Percentiles rank a stretch among this genome's conserved stretches.
These are phyloP conservation scores for Chroicocephalus ridibundus DNA, from an alignment of 2,113 vertebrate genomes.

Conservation along the genomic window DNA sequence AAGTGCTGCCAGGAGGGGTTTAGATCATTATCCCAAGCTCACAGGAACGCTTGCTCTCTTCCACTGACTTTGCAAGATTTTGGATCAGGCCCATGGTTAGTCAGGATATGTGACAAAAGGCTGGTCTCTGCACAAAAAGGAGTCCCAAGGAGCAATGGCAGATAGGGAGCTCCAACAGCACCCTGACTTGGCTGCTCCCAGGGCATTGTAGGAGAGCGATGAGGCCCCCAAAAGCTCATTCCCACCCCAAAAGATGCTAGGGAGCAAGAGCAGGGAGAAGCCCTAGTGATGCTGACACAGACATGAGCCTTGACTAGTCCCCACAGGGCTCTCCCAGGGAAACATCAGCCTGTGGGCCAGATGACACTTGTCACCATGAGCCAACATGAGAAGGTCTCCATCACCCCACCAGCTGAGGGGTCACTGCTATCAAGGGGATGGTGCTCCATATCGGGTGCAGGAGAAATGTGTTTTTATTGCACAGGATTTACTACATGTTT, in stretches of 20 bases:
- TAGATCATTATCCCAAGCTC: neutral
- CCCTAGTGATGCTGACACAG: neutral
- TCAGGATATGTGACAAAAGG: neutral
- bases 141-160: neutral
- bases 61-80: neutral
- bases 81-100: neutral
- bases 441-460: neutral
- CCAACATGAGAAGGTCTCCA: neutral
- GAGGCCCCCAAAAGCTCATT: neutral
- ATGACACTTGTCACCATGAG: neutral
- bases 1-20: neutral
- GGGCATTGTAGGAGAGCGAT: fast-evolving
- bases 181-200: neutral
- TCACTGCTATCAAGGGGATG: neutral
- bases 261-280: neutral
- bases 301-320: neutral
- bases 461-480: neutral
- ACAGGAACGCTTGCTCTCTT: neutral
- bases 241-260: neutral
- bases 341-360: neutral
- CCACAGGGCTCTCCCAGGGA: neutral
- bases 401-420: no score
- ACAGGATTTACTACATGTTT: neutral
- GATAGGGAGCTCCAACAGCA: neutral
- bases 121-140: neutral